These are phyloP conservation scores for human (Homo sapiens) DNA, from an alignment of 2,113 vertebrate genomes.

Conservation along the genomic window GRCh38 chr3:23114001-23114500, in stretches of 20 bases:
- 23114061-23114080: slow-evolving; percentile 74
- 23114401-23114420: neutral
- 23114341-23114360: slow-evolving; percentile 58
- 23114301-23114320: neutral
- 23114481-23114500: neutral
- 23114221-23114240: slow-evolving; percentile 75
- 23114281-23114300: slow-evolving; percentile 60
- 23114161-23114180: slow-evolving; percentile 76
- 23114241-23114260: slow-evolving; percentile 73
- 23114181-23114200: slow-evolving; percentile 82
- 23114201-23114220: slow-evolving; percentile 75
- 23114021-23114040: neutral
- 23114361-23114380: slow-evolving; percentile 49
- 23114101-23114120: slow-evolving; percentile 75
- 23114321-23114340: neutral
- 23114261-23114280: slow-evolving; percentile 69
- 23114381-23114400: neutral
- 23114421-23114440: neutral
- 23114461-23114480: neutral
- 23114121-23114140: slow-evolving; percentile 82
- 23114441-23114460: slow-evolving; percentile 10
- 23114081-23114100: slow-evolving; percentile 69
- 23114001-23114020: slow-evolving; percentile 33
- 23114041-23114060: slow-evolving; percentile 68
- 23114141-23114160: slow-evolving; percentile 76